phyloP scores from a whole-genome alignment of 2,888 invertebrate genomes.

The Drosophila phalerata region DNA sequence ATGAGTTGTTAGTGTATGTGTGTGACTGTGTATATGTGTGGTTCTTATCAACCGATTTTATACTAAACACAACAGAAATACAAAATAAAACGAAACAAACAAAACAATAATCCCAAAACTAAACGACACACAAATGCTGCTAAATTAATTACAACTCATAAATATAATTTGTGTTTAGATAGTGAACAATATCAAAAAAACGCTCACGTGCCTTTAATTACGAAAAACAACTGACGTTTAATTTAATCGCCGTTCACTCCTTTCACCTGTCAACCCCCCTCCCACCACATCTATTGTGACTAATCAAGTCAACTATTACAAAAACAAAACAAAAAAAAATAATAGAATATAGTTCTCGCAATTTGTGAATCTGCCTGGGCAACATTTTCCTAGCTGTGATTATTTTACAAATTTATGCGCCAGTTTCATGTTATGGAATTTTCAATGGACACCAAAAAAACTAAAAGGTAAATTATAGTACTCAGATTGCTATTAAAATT shows the following conservation, averaged over 20 bases:
- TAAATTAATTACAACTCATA: constrained; percentile 57
- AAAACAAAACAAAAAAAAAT: not conserved
- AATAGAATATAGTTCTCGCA: constrained; percentile 9
- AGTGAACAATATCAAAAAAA: constrained; percentile 17
- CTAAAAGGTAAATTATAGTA: constrained; percentile 74
- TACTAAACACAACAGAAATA: constrained; percentile 5
- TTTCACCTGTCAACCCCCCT: not conserved
- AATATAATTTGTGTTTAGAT: constrained; percentile 56
- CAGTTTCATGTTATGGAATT: constrained; percentile 84
- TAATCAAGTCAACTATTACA: constrained; percentile 4
- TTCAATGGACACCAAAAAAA: constrained; percentile 84
- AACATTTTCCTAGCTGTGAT: constrained; percentile 76
- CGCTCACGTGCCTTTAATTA: constrained; percentile 74
- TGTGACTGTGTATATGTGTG: constrained; percentile 25
- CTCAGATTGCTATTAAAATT: constrained; percentile 1
- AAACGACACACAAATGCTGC: constrained; percentile 31
- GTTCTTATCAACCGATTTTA: constrained; percentile 55
- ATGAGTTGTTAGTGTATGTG: constrained; percentile 30
- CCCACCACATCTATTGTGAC: not conserved
- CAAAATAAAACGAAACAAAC: constrained; percentile 7
- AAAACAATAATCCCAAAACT: constrained; percentile 37
- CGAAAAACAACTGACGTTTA: constrained; percentile 44
- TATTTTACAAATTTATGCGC: constrained; percentile 81
- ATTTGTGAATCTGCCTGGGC: constrained; percentile 68
- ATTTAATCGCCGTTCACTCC: constrained; percentile 31